Base-by-base conservation (phyloP, 2,113 vertebrate genomes). In the Macquaria australasica region DNA sequence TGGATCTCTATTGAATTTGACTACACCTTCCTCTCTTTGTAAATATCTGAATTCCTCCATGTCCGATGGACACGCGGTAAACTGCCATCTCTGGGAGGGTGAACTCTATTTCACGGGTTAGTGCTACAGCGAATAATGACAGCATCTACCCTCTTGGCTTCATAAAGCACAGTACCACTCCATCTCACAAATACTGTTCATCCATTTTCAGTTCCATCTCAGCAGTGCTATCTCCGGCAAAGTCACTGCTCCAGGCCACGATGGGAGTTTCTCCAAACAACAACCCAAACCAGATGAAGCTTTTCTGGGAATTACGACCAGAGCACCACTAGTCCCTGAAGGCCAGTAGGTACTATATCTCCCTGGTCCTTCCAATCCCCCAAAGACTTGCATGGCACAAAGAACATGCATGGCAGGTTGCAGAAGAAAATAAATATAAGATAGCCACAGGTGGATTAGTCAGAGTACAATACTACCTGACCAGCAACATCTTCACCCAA, bases 101-200 rank as follows among this genome's bases (percentile, higher is more conserved):
- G 87, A 94, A 92, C 91, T 94, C 94, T 90, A 90, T 94, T 96
- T 94, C 93, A 91, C 79, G 89, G 89, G 93, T 93, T 93, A 94
- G 88, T 78, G 90, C 81, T 62, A 73, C 84, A 87, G 75, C 83
- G 80, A 87, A 74, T 69, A 72, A 81, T 16, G 55, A 77, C 75
- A 53, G 83, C 75, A 81, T 73, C 79, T 67, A 76, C 69, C 64
- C 78, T 81, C 73, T 63, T 37, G 75, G 84, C 88, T 88, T 83
- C 82, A 90, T 88, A 74, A 88, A 89, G 53, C 71, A 83, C 53
- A 56, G 25, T 20, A 34, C 43, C 5, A 23, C 81, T 87, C 84
- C 74, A 60, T 82, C 69, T 69, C 85, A 77, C 80, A 84, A 82
- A 90, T 66, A 83, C 69, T 74, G 73, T 87, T 88, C 85, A 79